Evolutionary conservation across 2,113 vertebrate species (phyloP).

Genomic region (Mustela lutreola): DNA sequence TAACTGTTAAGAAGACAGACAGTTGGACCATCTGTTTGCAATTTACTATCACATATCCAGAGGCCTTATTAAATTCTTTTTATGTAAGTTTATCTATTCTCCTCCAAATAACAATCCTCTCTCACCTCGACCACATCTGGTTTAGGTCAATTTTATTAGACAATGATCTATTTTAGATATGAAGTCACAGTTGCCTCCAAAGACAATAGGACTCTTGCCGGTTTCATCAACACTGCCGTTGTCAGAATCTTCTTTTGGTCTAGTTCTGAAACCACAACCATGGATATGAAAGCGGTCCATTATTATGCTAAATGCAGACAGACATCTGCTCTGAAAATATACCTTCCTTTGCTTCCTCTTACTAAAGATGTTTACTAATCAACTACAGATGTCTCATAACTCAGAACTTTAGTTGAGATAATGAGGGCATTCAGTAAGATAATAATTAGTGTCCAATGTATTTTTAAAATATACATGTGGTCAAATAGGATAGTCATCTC

Average conservation of each 20-base stretch:
- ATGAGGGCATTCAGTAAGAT: background rate
- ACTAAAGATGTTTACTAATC: background rate
- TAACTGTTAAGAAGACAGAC: background rate
- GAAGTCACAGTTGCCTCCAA: background rate
- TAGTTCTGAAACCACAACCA: background rate
- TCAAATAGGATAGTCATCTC: background rate
- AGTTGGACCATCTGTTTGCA: background rate
- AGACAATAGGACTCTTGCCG: background rate
- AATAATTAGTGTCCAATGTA: background rate
- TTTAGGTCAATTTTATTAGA: background rate
- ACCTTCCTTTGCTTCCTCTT: background rate
- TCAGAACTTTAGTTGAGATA: background rate
- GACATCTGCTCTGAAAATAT: background rate
- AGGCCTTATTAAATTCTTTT: constrained; percentile 18
- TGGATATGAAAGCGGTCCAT: background rate
- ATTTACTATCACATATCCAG: background rate
- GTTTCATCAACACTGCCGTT: background rate
- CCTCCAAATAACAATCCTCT: constrained; percentile 24
- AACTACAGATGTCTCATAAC: background rate
- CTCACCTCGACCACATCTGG: background rate
- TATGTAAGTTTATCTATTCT: background rate
- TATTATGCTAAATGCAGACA: background rate
- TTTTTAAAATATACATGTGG: background rate
- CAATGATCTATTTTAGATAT: constrained; percentile 10
- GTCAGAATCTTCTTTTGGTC: background rate